Base-by-base conservation (phyloP, 2,113 vertebrate genomes). In the Piliocolobus tephrosceles region DNA sequence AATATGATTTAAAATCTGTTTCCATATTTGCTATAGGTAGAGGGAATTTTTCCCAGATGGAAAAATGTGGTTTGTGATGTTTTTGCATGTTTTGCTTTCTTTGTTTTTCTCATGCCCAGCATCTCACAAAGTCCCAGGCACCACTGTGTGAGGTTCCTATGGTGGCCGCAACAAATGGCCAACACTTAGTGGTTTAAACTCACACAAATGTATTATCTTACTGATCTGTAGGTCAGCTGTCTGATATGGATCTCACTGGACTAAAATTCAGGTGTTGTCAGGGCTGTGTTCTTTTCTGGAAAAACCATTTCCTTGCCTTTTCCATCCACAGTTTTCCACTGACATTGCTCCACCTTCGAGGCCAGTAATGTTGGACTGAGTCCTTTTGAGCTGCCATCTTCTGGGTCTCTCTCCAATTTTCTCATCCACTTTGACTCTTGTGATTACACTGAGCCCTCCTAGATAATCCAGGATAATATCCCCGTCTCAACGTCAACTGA, bases 401-500 rank as follows among this genome's bases (percentile, higher is more conserved):
- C 43, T 38, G 45, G 45, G 30, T 68, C 57, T 83, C 25, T 17
- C 57, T 68, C 68, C 47, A 1, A 2, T 23, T 52, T 17, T 38
- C 25, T 35, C 85, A 38, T 40, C 38, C 22, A 17, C 35, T 35
- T 13, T 45, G 73, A 38, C 2, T 27, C 32, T 40, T 23, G 25
- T 18, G 20, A 18, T 90, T n/a, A 43, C 55, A 17, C 0, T 5
- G 66, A 82, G 20, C 4, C 47, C 23, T 9, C 66, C 47, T 40
- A 18, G 55, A 16, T 12, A 3, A 23, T 13, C 3, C 2, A 5
- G 1, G 11, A 9, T 16, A 7, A 4, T 38, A 55, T 79, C 8
- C 18, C 12, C 20, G 32, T 73, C 30, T 88, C 38, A 57, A 1
- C 32, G 45, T 84, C 58, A 89, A 18, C 10, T 35, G 57, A 68